Evolutionary conservation across 53 echinoderm and acorn worm species (phyloP), one percentile per base, ranked within the genome.

Genomic region (Holothuria scabra): DNA sequence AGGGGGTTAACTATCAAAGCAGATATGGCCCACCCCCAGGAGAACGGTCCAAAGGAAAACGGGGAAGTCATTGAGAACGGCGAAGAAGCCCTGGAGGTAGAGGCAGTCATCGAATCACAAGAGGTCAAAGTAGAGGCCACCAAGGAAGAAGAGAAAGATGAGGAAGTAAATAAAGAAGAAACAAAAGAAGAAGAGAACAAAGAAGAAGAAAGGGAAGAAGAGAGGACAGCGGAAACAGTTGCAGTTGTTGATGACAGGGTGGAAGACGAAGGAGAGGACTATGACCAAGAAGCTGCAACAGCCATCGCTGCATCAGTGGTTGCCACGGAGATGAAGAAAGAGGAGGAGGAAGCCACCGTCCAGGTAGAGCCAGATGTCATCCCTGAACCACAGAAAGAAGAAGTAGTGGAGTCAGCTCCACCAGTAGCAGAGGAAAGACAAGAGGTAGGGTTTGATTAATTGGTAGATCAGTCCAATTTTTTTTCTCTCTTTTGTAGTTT

Each of bases 1-100:
- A 81, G 84, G 21, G 88, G 84, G 44, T 46, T 99, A 58, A 99
- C 99, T 0, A 84, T 99, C 66, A 95, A 95, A 74, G 85, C 65
- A 5, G 85, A 86, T 25, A 91, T 87, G 89, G 82, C 63, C 18
- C 46, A 22, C 3, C 25, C 66, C 21, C 76, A 81, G 22, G 62
- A 55, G 56, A 79, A 86, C 22, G 72, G 48, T 25, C 88, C 86
- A 16, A 74, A 55, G 41, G 33, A 81, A 0, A 90, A 90, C 59
- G 90, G 90, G 8, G 80, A 91, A 25, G 80, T 86, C 14, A 76
- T 82, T 2, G 66, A 29, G 16, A 60, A 66, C 20, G 86, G 85
- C 56, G 52, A 61, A 12, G 62, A 68, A 26, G 67, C 11, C 38
- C 37, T 33, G 1, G 87, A 66, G 56, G 85, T 66, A n/a, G 75